A percentile compares a stretch with the other conserved stretches of the same genome.
Evolutionary conservation across 1,140 invertebrate species (phyloP).

Genomic region (Venturia canescens): DNA sequence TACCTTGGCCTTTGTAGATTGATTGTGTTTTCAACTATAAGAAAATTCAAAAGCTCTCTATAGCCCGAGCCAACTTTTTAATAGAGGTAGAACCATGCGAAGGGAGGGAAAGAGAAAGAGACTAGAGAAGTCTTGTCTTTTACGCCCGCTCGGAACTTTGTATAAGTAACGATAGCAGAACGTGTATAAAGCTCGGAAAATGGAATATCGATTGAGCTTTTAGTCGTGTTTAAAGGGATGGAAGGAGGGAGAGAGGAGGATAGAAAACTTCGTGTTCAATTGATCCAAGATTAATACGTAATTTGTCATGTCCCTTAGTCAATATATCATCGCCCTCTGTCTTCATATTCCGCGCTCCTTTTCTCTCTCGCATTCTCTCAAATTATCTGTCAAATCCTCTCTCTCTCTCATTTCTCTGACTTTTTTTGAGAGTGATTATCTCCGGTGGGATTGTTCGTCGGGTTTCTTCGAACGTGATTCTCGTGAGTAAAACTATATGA

Average conservation of each 20-base stretch:
- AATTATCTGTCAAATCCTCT: too few relatives aligned
- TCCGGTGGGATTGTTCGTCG: too few relatives aligned
- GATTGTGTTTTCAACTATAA: neutral
- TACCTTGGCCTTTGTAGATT: neutral
- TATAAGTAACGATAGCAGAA: neutral
- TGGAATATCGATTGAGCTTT: conserved; percentile 48
- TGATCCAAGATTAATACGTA: conserved; percentile 35
- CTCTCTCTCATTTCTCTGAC: too few relatives aligned
- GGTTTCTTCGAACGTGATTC: too few relatives aligned
- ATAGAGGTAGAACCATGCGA: too few relatives aligned
- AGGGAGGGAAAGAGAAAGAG: neutral
- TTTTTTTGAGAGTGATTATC: too few relatives aligned
- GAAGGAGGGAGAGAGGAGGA: neutral
- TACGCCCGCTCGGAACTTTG: neutral
- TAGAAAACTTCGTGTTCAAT: neutral
- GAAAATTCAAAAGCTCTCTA: conserved; percentile 7
- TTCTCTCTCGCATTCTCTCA: too few relatives aligned
- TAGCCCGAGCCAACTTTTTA: conserved; percentile 23
- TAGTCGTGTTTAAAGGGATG: neutral
- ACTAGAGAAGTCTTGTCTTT: neutral
- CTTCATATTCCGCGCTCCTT: too few relatives aligned
- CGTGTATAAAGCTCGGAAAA: conserved; percentile 47
- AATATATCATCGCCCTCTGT: too few relatives aligned
- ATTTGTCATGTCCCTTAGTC: conserved; percentile 16
- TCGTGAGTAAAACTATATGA: too few relatives aligned